A percentile compares a stretch with the other conserved stretches of the same genome.
Conservation (phyloP, 2,113 vertebrate species). For the Lepus timidus region DNA sequence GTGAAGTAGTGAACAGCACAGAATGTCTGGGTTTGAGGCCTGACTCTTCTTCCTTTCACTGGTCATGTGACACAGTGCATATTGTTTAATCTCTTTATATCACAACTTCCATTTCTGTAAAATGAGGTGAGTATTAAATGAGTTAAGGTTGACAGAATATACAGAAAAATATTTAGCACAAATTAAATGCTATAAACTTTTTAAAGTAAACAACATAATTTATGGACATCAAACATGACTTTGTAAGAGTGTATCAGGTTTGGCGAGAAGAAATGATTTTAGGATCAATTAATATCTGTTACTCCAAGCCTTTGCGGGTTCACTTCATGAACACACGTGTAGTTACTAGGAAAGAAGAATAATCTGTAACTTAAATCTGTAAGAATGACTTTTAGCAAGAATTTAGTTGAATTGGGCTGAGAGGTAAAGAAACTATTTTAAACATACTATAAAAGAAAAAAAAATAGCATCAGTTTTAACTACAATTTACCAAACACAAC, state of each 20-base stretch:
- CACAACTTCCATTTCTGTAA: not conserved
- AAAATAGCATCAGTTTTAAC: not conserved
- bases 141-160: not conserved
- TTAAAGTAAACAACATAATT: not conserved
- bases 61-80: not conserved
- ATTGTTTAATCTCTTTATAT: not conserved
- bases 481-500: not conserved
- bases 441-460: not conserved
- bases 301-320: not conserved
- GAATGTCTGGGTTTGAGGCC: not conserved
- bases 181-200: not conserved
- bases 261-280: not conserved
- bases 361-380: not conserved
- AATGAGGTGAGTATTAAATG: not conserved
- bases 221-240: not conserved
- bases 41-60: not conserved
- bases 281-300: not conserved
- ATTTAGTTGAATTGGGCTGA: not conserved
- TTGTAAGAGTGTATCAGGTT: not conserved
- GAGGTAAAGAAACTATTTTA: not conserved
- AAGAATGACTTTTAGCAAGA: not conserved
- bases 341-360: not conserved
- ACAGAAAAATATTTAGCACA: not conserved
- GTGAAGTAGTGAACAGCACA: too few relatives aligned
- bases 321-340: not conserved